These are phyloP conservation scores for Cosmorhoe ocellata DNA, from an alignment of 2,888 invertebrate genomes.

Conservation along the genomic window DNA sequence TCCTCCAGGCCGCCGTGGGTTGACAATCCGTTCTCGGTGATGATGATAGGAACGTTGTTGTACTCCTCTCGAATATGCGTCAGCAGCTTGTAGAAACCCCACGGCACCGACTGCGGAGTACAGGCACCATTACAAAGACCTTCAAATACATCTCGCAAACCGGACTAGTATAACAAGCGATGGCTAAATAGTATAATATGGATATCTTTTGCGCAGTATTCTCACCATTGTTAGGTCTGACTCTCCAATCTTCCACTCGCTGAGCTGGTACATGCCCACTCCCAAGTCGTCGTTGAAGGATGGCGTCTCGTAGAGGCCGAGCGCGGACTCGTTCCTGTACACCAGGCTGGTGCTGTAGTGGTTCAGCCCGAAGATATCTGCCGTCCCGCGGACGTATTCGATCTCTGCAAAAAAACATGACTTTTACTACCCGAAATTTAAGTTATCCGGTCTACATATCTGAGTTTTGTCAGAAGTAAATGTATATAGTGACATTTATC, in stretches of 20 bases:
- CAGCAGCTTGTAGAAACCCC: slow-evolving; percentile 80
- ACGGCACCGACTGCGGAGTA: slow-evolving; percentile 56
- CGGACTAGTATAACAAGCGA: too few species aligned
- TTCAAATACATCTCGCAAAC: too few species aligned
- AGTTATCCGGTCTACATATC: too few species aligned
- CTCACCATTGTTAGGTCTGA: slow-evolving; percentile 32
- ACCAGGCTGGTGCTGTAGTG: slow-evolving; percentile 78
- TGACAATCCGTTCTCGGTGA: slow-evolving; percentile 81
- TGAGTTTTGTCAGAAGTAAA: too few species aligned
- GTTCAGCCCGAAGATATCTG: slow-evolving; percentile 79
- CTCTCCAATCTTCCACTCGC: slow-evolving; percentile 39
- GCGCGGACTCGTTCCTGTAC: slow-evolving; percentile 45
- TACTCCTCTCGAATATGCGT: slow-evolving; percentile 70
- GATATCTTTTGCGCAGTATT: too few species aligned
- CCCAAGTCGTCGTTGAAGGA: slow-evolving; percentile 43
- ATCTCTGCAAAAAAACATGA: slow-evolving; percentile 53
- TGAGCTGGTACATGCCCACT: slow-evolving; percentile 28
- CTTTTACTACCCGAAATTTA: too few species aligned
- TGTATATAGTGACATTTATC: too few species aligned
- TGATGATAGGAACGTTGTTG: slow-evolving; percentile 75
- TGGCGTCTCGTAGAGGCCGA: slow-evolving; percentile 34
- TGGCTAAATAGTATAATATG: too few species aligned
- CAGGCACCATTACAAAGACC: not conserved
- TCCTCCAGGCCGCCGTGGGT: slow-evolving; percentile 57
- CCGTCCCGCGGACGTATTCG: slow-evolving; percentile 48